These are phyloP conservation scores for Todiramphus saurophagus DNA, from an alignment of 2,113 vertebrate species.

Conservation along the genomic window DNA sequence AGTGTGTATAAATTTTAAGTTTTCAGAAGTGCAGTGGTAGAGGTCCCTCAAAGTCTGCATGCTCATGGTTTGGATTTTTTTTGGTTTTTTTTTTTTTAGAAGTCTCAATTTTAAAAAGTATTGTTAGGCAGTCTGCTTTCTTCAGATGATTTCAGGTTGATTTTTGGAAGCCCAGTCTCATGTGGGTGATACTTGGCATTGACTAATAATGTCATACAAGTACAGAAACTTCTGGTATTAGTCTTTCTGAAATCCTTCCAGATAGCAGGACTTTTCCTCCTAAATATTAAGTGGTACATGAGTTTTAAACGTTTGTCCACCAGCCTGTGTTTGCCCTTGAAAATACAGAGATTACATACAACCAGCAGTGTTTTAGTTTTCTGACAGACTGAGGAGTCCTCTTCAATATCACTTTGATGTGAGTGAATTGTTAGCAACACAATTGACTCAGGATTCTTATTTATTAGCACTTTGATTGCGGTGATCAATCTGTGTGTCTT, in stretches of 20 bases:
- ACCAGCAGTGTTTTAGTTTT: background rate
- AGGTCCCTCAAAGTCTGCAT: background rate
- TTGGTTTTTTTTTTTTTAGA: background rate
- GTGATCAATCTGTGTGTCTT: background rate
- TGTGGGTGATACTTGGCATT: background rate
- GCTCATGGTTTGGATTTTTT: background rate
- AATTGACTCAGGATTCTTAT: background rate
- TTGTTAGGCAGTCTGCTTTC: background rate
- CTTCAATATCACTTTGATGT: accelerated
- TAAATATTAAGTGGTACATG: background rate
- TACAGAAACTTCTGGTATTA: background rate
- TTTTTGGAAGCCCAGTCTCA: background rate
- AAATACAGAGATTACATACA: background rate
- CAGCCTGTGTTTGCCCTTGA: background rate
- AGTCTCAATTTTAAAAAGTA: background rate
- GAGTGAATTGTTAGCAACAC: accelerated
- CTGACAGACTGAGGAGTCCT: background rate
- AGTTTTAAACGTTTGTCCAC: background rate
- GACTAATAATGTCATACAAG: background rate
- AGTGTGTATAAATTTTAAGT: background rate
- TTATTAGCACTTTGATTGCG: background rate
- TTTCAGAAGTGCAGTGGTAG: background rate
- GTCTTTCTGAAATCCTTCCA: background rate
- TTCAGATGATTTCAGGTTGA: background rate
- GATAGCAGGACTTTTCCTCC: background rate